Conservation (phyloP, 2,888 invertebrate species). For the Drosophila picticornis region DNA sequence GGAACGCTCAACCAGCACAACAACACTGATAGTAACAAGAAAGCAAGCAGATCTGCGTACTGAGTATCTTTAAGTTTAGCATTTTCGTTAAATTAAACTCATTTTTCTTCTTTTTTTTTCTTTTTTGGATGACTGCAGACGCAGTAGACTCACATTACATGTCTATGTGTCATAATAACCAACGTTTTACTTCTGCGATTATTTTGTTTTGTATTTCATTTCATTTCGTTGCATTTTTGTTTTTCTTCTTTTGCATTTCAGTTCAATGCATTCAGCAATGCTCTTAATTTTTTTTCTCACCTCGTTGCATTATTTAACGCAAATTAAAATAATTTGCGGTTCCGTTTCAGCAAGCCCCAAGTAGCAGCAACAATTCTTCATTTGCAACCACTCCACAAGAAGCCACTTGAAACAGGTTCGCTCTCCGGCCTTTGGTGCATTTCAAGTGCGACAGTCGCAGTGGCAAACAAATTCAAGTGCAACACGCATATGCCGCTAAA, state of each 20-base stretch:
- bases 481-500: slow-evolving; percentile 71
- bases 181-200: slow-evolving; percentile 14
- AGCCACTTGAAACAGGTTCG: slow-evolving; percentile 70
- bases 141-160: slow-evolving; percentile 8
- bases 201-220: slow-evolving; percentile 19
- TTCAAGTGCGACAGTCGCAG: slow-evolving; percentile 77
- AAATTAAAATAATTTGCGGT: slow-evolving; percentile 82
- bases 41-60: neutral
- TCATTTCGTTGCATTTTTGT: neutral
- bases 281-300: slow-evolving; percentile 82
- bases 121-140: neutral
- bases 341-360: slow-evolving; percentile 73
- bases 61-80: slow-evolving; percentile 5
- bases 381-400: slow-evolving; percentile 36
- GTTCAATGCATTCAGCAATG: slow-evolving; percentile 61
- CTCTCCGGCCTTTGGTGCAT: slow-evolving; percentile 36
- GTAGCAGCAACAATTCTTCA: slow-evolving; percentile 42
- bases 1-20: neutral
- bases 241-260: slow-evolving; percentile 38
- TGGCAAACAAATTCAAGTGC: slow-evolving; percentile 81
- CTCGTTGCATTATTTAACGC: slow-evolving; percentile 82
- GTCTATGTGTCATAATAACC: slow-evolving; percentile 45
- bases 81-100: neutral
- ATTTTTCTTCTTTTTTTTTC: neutral
- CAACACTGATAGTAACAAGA: too few species aligned